Percentiles rank a stretch among this genome's conserved stretches.
Conservation (phyloP, 2,113 vertebrate genomes). For the Erinaceus europaeus region DNA sequence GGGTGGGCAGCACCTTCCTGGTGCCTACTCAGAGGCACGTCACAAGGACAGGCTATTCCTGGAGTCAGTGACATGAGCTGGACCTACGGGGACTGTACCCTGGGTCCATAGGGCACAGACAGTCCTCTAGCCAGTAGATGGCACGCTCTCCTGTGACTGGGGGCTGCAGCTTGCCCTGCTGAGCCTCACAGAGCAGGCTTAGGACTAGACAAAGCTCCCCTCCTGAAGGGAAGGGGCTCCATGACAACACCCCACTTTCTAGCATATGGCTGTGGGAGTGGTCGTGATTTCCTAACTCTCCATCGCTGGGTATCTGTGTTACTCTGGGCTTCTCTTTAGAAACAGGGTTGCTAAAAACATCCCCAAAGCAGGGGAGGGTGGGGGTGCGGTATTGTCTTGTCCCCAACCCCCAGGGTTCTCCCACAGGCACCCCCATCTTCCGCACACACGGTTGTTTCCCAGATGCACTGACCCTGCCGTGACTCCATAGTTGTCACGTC, state of each 20-base stretch:
- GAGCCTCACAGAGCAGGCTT: not conserved
- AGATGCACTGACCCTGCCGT: no score
- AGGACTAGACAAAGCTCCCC: not conserved
- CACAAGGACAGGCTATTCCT: slow-evolving; percentile 48
- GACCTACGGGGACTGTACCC: not conserved
- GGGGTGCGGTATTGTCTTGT: no score
- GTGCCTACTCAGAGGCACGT: not conserved
- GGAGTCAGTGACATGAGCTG: not conserved
- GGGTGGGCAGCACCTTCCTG: not conserved
- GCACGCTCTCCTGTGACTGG: not conserved
- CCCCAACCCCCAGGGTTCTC: not conserved
- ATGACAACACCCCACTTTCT: not conserved
- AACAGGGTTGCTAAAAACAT: not conserved
- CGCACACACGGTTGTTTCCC: not conserved
- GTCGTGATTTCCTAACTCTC: not conserved
- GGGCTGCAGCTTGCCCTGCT: not conserved
- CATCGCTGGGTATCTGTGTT: not conserved
- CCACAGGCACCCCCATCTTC: not conserved
- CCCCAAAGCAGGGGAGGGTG: not conserved
- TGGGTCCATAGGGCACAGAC: not conserved
- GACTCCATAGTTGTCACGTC: not conserved
- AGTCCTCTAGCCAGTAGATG: not conserved
- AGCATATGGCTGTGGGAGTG: not conserved
- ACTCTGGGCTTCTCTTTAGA: not conserved
- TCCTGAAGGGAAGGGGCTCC: not conserved